Evolutionary conservation across 2,888 invertebrate species (phyloP), one percentile per base, ranked within the genome.

Genomic region (Caenorhabditis wallacei): DNA sequence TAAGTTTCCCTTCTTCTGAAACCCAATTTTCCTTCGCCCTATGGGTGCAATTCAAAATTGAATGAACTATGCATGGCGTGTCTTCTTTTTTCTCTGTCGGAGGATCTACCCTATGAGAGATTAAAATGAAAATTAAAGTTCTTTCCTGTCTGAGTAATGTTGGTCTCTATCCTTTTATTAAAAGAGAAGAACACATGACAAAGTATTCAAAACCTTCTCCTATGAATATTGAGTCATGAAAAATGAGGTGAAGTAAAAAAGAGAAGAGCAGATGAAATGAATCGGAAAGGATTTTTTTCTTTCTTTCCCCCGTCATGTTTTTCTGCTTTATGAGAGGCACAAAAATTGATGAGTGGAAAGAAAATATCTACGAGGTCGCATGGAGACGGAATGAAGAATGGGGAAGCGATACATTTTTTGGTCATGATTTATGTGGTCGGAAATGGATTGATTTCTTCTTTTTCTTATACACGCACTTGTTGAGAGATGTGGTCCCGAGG

Each of bases 361-460:
- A 24, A 63, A 43, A 64, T 64, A 64, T 64, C 18, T 24, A 22
- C 26, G 46, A 53, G 20, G 75, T 76, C 59, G 76, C 69, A 68
- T 69, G 26, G 61, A 53, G 37, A 69, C 61, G 51, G 53, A 59
- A 30, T 35, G 10, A 53, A 40, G 37, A 46, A 53, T 18, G 16
- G 37, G 51, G 40, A n/a, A 16, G 37, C 37, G 24, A 66, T 57
- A 66, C 57, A 57, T 66, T 57, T 37, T 51, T 26, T 13, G 35
- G 30, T 3, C 35, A 59, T 78, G 78, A 78, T 78, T 78, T 69
- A 78, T 78, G 78, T 30, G 30, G 69, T 78, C 69, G 78, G 69
- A 78, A 78, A 78, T 69, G 78, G 59, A 78, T 61, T 69, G 69
- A 63, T 69, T 69, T 30, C 24, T 37, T 10, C 18, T 56, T 57